These are phyloP conservation scores for Mus musculus DNA, from an alignment of 2,113 vertebrate species.

Conservation along the genomic window GRCm39 chr1:125885501-125886000, in stretches of 20 bases:
- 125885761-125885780: neutral
- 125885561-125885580: neutral
- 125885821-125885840: neutral
- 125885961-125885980: neutral
- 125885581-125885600: neutral
- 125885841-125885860: neutral
- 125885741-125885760: neutral
- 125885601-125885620: neutral
- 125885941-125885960: neutral
- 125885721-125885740: neutral
- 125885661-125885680: neutral
- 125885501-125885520: neutral
- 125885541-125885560: neutral
- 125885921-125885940: neutral
- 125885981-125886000: accelerated
- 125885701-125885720: neutral
- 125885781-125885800: too few species aligned
- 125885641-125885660: neutral
- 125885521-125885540: neutral
- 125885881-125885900: neutral
- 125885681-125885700: neutral
- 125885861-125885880: neutral
- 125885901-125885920: too few species aligned
- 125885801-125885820: neutral
- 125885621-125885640: neutral